These are phyloP conservation scores for Triplophysa rosa DNA, from an alignment of 2,113 vertebrate genomes.

Conservation along the genomic window DNA sequence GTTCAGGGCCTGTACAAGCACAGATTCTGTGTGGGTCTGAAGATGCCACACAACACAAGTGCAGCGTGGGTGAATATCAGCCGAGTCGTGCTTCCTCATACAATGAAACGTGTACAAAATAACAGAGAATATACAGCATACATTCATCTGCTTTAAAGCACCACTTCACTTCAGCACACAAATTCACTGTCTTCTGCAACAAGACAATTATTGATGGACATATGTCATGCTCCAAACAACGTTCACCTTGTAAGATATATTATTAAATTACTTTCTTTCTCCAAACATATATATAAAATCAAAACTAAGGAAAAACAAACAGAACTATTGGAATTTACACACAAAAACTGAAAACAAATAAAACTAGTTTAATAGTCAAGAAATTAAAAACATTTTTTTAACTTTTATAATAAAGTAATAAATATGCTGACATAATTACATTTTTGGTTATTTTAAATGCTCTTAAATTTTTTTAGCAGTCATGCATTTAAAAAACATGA, in stretches of 20 bases:
- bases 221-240: not conserved
- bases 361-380: no score
- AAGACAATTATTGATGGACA: not conserved
- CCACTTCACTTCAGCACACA: not conserved
- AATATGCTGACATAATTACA: no score
- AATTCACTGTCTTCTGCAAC: not conserved
- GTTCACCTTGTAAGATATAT: not conserved
- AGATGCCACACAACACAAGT: slow-evolving; percentile 3
- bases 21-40: slow-evolving; percentile 18
- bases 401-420: no score
- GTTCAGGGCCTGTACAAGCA: not conserved
- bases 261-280: no score
- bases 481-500: no score
- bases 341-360: no score
- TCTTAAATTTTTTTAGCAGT: no score
- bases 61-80: slow-evolving; percentile 13
- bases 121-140: not conserved
- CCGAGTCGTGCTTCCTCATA: not conserved
- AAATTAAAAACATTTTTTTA: no score
- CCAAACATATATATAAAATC: not conserved
- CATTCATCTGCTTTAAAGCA: not conserved
- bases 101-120: not conserved
- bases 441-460: no score
- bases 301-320: no score
- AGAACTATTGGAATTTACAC: no score